Conservation (phyloP, 1,140 invertebrate species). For the Brachionus paranguensis region DNA sequence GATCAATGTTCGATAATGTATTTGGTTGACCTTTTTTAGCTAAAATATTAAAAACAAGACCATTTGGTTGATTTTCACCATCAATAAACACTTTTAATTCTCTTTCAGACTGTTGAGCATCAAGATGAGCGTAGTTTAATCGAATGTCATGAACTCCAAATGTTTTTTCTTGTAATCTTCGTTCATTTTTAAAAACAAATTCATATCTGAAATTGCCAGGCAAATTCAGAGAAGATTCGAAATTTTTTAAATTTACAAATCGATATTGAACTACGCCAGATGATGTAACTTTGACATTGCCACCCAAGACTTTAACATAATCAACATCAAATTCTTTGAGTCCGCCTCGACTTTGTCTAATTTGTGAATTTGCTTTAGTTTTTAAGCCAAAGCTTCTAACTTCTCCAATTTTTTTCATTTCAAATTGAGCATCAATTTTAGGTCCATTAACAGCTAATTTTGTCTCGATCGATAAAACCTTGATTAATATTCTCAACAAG, state of each 20-base stretch:
- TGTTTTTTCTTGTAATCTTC: not conserved
- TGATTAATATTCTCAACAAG: not conserved
- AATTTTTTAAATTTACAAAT: slow-evolving; percentile 19
- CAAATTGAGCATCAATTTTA: not conserved
- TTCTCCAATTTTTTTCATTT: slow-evolving; percentile 34
- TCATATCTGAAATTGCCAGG: not conserved
- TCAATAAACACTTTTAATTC: not conserved
- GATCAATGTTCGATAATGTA: not conserved
- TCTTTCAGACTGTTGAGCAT: not conserved
- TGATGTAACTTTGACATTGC: not conserved
- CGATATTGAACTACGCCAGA: not conserved
- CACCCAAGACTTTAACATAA: not conserved
- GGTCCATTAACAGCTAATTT: not conserved
- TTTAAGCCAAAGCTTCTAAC: not conserved
- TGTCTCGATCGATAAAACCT: not conserved
- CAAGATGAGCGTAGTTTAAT: slow-evolving; percentile 10
- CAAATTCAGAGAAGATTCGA: not conserved
- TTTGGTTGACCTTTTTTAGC: slow-evolving; percentile 21
- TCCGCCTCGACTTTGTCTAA: not conserved
- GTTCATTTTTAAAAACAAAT: not conserved
- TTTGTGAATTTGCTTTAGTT: not conserved
- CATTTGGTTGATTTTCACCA: not conserved
- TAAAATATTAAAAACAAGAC: not conserved
- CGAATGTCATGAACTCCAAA: slow-evolving; percentile 8
- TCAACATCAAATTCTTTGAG: slow-evolving; percentile 30